These are phyloP conservation scores for Eclectus roratus DNA, from an alignment of 2,113 vertebrate species.

Conservation along the genomic window DNA sequence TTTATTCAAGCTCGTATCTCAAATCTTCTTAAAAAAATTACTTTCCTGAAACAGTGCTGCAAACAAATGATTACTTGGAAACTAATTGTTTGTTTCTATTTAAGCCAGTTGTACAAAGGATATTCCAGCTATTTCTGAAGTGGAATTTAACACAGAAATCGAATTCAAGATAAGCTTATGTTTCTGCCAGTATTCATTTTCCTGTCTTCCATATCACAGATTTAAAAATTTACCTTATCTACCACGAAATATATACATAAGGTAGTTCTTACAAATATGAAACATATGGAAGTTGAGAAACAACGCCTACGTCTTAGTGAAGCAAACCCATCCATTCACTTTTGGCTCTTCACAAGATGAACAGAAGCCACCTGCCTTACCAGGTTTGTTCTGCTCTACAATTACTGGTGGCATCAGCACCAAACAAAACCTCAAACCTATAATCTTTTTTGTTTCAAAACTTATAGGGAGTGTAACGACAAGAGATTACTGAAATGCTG, in stretches of 20 bases:
- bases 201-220: background rate
- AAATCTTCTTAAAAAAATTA: background rate
- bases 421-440: background rate
- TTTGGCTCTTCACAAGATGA: background rate
- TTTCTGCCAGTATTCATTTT: background rate
- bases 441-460: background rate
- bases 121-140: background rate
- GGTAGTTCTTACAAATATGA: background rate
- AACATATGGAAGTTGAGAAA: background rate
- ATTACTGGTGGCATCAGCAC: background rate
- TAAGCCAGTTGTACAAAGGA: background rate
- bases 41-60: background rate
- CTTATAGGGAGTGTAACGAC: rapidly evolving
- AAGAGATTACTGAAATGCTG: background rate
- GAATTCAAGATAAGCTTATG: background rate
- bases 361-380: background rate
- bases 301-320: background rate
- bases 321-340: background rate
- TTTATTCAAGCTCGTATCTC: background rate
- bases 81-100: background rate
- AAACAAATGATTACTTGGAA: background rate
- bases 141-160: background rate
- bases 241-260: background rate
- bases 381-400: background rate
- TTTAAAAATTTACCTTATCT: background rate